phyloP scores from a whole-genome alignment of 2,797 vertebrate species.

The Notolabrus celidotus region DNA sequence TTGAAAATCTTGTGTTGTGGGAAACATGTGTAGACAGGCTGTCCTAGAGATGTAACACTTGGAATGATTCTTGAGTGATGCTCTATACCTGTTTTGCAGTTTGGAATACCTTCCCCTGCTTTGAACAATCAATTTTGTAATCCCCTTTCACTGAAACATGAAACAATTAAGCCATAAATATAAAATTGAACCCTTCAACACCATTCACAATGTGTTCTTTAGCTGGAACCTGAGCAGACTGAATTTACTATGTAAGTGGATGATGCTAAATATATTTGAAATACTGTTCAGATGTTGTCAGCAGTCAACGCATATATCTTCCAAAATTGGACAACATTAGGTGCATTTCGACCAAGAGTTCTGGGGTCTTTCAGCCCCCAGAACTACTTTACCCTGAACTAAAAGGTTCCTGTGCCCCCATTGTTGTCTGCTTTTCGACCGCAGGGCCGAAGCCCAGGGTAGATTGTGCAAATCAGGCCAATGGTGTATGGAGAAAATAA shows the following conservation, averaged over 20 bases:
- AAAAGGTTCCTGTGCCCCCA: too few species aligned
- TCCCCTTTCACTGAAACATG: constrained; percentile 25
- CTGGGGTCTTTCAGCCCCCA: too few species aligned
- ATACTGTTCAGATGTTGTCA: background rate
- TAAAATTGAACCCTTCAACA: background rate
- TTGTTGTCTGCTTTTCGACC: too few species aligned
- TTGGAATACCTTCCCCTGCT: constrained; percentile 18
- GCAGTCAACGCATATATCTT: too few species aligned
- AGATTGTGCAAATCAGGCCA: too few species aligned
- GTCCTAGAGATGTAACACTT: constrained; percentile 27
- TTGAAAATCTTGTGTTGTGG: constrained; percentile 17
- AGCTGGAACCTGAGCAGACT: too few species aligned
- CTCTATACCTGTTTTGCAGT: constrained; percentile 19
- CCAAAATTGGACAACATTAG: too few species aligned
- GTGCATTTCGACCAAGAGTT: too few species aligned
- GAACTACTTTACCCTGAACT: too few species aligned
- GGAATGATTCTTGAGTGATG: constrained; percentile 23
- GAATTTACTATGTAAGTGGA: constrained; percentile 1
- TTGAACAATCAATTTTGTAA: constrained; percentile 15
- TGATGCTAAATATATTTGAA: background rate
- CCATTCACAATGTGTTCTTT: too few species aligned
- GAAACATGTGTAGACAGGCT: constrained; percentile 32
- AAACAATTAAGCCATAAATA: constrained; percentile 23
- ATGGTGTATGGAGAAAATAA: too few species aligned
- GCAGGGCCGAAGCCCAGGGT: too few species aligned